phyloP scores from a whole-genome alignment of 2,797 vertebrate genomes.

The Lerista edwardsae region DNA sequence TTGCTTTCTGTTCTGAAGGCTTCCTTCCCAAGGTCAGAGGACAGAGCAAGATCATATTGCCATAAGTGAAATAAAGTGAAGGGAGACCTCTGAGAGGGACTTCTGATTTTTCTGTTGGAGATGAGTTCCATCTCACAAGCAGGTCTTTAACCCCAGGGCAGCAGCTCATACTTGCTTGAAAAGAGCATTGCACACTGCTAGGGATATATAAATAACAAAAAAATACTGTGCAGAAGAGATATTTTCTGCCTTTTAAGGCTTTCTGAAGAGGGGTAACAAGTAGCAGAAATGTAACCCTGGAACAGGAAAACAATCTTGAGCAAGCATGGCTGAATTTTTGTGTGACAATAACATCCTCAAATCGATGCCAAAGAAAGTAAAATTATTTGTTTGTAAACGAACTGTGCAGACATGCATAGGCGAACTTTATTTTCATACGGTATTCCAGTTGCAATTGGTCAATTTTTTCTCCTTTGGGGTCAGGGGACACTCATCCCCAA shows the following conservation, averaged over 20 bases:
- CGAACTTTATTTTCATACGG: background rate
- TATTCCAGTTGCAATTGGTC: background rate
- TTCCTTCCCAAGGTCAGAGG: constrained; percentile 45
- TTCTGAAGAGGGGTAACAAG: background rate
- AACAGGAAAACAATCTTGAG: constrained; percentile 2
- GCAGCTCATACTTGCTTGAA: background rate
- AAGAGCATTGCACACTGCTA: background rate
- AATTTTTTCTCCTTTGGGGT: background rate
- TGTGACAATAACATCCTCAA: background rate
- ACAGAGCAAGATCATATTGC: constrained; percentile 39
- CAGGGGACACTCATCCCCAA: no score
- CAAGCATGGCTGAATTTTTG: background rate
- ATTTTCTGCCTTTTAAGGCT: background rate
- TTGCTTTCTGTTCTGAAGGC: constrained; percentile 26
- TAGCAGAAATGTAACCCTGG: constrained; percentile 4
- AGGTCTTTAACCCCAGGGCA: constrained; percentile 28
- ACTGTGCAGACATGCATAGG: background rate
- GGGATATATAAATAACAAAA: constrained; percentile 26
- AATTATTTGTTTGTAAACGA: background rate
- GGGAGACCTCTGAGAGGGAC: constrained; percentile 7
- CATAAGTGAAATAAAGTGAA: constrained; percentile 44
- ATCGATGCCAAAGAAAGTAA: background rate
- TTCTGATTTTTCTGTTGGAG: background rate
- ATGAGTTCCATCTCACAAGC: background rate
- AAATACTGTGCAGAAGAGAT: background rate